Evolutionary conservation across 2,888 invertebrate species (phyloP).

Genomic region (Hypolimnas misippus): DNA sequence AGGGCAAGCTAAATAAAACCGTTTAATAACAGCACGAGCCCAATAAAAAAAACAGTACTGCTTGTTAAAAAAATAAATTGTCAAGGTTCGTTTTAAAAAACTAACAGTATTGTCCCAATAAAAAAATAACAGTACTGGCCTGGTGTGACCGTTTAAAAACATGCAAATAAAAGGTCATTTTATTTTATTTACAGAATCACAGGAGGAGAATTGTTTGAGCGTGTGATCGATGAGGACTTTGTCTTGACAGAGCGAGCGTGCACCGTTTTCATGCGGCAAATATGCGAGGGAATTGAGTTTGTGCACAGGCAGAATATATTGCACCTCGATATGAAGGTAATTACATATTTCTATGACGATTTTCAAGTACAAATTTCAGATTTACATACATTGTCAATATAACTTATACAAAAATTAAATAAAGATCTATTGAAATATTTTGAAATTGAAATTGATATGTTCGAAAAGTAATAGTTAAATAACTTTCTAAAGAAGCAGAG

Average conservation of each 20-base stretch:
- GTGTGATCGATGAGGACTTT: conserved; percentile 99
- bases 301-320: conserved; percentile 98
- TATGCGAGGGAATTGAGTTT: conserved; percentile 98
- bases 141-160: not conserved
- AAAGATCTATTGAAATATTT: no score
- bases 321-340: conserved; percentile 98
- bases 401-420: no score
- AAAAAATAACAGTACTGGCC: not conserved
- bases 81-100: not conserved
- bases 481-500: no score
- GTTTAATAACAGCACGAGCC: no score
- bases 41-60: no score
- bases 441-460: no score
- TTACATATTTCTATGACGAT: conserved; percentile 11
- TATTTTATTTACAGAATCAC: conserved; percentile 89
- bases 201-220: conserved; percentile 99
- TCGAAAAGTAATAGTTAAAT: no score
- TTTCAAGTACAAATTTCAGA: no score
- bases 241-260: conserved; percentile 98
- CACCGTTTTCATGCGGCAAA: conserved; percentile 98
- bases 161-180: not conserved
- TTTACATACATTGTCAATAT: no score
- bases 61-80: no score
- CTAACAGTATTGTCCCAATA: not conserved
- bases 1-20: no score